phyloP scores from a whole-genome alignment of 1,140 invertebrate species.

The Drosophila pandora region DNA sequence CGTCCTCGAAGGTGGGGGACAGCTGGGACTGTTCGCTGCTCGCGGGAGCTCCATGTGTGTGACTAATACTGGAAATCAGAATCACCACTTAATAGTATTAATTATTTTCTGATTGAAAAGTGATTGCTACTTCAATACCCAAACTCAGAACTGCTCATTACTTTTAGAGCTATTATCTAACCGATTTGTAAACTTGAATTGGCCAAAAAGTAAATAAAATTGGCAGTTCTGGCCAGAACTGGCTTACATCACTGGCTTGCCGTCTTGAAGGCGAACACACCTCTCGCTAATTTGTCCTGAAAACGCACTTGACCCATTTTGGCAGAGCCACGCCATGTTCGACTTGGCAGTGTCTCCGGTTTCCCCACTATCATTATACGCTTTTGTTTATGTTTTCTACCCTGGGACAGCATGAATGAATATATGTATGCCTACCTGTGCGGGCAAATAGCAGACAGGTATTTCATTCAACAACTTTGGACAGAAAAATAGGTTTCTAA shows the following conservation, averaged over 20 bases:
- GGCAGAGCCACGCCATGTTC: slow-evolving; percentile 22
- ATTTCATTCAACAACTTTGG: neutral
- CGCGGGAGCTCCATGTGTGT: slow-evolving; percentile 63
- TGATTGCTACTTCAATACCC: neutral
- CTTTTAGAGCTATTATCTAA: slow-evolving; percentile 37
- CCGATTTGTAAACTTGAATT: slow-evolving; percentile 48
- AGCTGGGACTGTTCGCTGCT: slow-evolving; percentile 34
- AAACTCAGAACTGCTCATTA: slow-evolving; percentile 12
- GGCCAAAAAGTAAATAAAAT: slow-evolving; percentile 29
- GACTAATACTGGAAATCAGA: slow-evolving; percentile 58
- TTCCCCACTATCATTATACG: slow-evolving; percentile 74
- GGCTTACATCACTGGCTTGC: slow-evolving; percentile 52
- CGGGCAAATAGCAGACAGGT: neutral
- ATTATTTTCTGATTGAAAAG: neutral
- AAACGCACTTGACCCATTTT: slow-evolving; percentile 72
- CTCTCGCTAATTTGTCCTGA: slow-evolving; percentile 70
- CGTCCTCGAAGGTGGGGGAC: slow-evolving; percentile 22
- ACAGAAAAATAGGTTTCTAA: neutral
- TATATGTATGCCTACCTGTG: slow-evolving; percentile 4
- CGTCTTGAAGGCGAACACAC: slow-evolving; percentile 52
- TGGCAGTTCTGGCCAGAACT: slow-evolving; percentile 35
- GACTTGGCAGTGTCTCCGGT: slow-evolving; percentile 23
- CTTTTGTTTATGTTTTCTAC: slow-evolving; percentile 67
- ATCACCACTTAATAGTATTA: neutral
- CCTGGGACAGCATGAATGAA: slow-evolving; percentile 52